These are phyloP conservation scores for Distichodus sexfasciatus DNA, from an alignment of 2,797 vertebrate species.

Conservation along the genomic window DNA sequence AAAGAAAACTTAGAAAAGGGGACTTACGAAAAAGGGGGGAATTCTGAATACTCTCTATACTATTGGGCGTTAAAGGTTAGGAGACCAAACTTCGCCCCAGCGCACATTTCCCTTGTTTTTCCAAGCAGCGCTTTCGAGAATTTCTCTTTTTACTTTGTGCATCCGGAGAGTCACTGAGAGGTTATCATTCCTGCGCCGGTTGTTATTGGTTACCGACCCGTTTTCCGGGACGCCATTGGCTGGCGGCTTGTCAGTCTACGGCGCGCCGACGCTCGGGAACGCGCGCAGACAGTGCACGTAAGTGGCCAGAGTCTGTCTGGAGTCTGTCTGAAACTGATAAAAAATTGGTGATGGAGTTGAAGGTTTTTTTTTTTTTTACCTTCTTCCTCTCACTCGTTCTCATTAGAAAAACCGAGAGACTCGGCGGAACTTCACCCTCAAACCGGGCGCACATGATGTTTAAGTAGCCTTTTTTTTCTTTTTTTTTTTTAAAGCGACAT, in stretches of 20 bases:
- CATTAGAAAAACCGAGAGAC: constrained; percentile 47
- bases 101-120: constrained; percentile 15
- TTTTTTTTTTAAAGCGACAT: constrained; percentile 15
- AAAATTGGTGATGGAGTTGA: constrained; percentile 74
- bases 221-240: constrained; percentile 59
- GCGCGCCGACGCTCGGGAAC: constrained; percentile 69
- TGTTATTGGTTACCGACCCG: constrained; percentile 58
- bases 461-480: constrained; percentile 1
- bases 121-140: constrained; percentile 23
- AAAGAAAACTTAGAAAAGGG: too few species aligned
- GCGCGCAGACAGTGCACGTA: constrained; percentile 72
- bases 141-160: constrained; percentile 56
- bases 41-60: too few species aligned
- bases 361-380: constrained; percentile 51
- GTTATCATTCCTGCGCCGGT: background rate
- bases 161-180: constrained; percentile 53
- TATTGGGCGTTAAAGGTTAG: background rate
- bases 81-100: background rate
- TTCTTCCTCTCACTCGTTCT: constrained; percentile 14
- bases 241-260: constrained; percentile 59
- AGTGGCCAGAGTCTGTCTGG: constrained; percentile 78
- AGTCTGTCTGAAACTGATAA: constrained; percentile 81
- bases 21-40: too few species aligned
- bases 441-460: too few species aligned
- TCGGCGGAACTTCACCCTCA: constrained; percentile 54